phyloP scores from a whole-genome alignment of 2,113 vertebrate species.

The mouse (Mus musculus) region GRCm39 chr2:42337001-42337500 shows the following conservation, averaged over 20 bases:
- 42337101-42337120: not conserved
- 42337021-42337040: not conserved
- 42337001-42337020: not conserved
- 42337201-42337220: not conserved
- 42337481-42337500: conserved; percentile 74
- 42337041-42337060: not conserved
- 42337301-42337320: conserved; percentile 50
- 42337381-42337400: conserved; percentile 26
- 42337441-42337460: conserved; percentile 55
- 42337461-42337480: conserved; percentile 68
- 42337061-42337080: not conserved
- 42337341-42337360: not conserved
- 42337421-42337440: conserved; percentile 52
- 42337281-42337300: conserved; percentile 34
- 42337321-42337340: conserved; percentile 40
- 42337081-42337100: not conserved
- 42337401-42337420: conserved; percentile 64
- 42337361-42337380: conserved; percentile 30
- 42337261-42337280: conserved; percentile 13
- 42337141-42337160: not conserved
- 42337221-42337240: conserved; percentile 28
- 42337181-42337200: not conserved
- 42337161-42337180: conserved; percentile 53
- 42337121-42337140: not conserved
- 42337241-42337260: conserved; percentile 51